Base-by-base conservation (phyloP, 2,797 vertebrate genomes). In the Epinephelus malabaricus region DNA sequence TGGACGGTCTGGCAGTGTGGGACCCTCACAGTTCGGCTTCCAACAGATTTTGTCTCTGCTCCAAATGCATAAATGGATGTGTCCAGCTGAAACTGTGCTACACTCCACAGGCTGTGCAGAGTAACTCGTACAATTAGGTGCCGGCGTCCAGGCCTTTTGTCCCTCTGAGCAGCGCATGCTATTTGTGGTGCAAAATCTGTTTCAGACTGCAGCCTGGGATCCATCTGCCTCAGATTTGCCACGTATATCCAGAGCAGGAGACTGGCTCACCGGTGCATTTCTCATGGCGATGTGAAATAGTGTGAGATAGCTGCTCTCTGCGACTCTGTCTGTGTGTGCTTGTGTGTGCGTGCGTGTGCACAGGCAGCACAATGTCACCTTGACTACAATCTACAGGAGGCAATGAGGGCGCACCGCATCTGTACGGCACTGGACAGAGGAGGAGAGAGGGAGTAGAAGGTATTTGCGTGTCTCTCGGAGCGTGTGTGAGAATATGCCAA, bases 321-420 rank as follows among this genome's bases (percentile, higher is more conserved):
- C 15, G 67, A 45, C 23, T 76, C 64, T 80, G 76, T 69, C 58
- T 68, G 68, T 63, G 23, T 53, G 59, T 50, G 76, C 47, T 63
- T 21, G 40, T 38, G 64, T 40, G 76, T 15, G 25, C 4, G 50
- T 14, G 61, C 3, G 64, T 23, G 71, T 54, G 74, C 56, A 71
- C 62, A 50, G 62, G 74, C 78, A 77, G 85, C 78, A 81, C 91
- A 95, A 92, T 94, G 93, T 94, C 94, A 95, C 94, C 94, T 95
- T 95, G 94, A 93, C 92, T 92, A 86, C 88, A 91, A 91, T 94
- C 86, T 90, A 87, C 86, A 90, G 87, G 82, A 90, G 89, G 85
- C 88, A 88, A 63, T 74, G 89, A 94, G 90, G 91, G 86, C 81
- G 80, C 82, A 76, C 86, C 69, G 85, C 92, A 94, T 94, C 92